Percentiles rank a stretch among this genome's conserved stretches.
phyloP scores from a whole-genome alignment of 1,140 invertebrate genomes.

The Scaptomyza graminum region DNA sequence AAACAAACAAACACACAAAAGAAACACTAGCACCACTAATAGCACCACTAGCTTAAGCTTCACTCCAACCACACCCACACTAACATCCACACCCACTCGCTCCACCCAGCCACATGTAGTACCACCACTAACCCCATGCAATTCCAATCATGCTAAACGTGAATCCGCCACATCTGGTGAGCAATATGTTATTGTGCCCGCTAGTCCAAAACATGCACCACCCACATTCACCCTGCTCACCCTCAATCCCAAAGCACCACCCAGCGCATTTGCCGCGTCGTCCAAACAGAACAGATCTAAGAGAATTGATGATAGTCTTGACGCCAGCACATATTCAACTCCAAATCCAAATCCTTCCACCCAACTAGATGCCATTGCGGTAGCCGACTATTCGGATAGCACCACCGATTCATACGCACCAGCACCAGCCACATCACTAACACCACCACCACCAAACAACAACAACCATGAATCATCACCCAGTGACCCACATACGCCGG shows the following conservation, averaged over 20 bases:
- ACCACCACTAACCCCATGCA: conserved; percentile 29
- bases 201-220: conserved; percentile 49
- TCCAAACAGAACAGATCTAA: conserved; percentile 36
- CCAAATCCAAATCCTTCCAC: conserved; percentile 67
- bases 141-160: conserved; percentile 27
- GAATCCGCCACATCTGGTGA: conserved; percentile 9
- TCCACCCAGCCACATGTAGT: conserved; percentile 28
- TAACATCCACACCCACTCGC: conserved; percentile 1
- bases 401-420: conserved; percentile 39
- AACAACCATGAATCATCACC: conserved; percentile 52
- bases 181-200: conserved; percentile 51
- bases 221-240: conserved; percentile 62
- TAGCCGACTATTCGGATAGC: conserved; percentile 52
- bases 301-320: conserved; percentile 44
- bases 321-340: conserved; percentile 64
- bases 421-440: conserved; percentile 71
- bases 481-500: conserved; percentile 14
- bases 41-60: conserved; percentile 39
- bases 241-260: conserved; percentile 37
- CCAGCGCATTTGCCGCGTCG: not conserved
- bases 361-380: conserved; percentile 81
- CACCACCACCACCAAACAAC: conserved; percentile 66
- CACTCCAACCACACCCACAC: conserved; percentile 2
- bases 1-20: conserved; percentile 19
- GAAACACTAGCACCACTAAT: conserved; percentile 29